Evolutionary conservation across 2,888 invertebrate genomes (phyloP).

Genomic region (Phalera bucephala): DNA sequence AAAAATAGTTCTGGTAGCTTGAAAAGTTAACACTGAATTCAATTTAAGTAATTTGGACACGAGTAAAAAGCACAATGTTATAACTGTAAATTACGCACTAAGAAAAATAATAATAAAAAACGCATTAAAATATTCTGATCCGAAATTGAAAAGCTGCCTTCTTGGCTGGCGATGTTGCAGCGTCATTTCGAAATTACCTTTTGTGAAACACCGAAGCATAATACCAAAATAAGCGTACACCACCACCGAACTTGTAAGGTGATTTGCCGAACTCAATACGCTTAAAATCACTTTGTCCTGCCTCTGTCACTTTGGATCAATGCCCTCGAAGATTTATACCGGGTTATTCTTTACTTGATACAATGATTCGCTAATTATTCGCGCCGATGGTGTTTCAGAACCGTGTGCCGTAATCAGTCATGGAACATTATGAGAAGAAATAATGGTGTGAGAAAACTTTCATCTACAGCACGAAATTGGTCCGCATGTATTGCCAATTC

Average conservation of each 20-base stretch:
- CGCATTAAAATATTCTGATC: neutral
- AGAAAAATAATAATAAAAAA: neutral
- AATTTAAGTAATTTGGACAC: too few species aligned
- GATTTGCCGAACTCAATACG: constrained; percentile 18
- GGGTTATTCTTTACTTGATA: constrained; percentile 18
- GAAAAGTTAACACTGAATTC: too few species aligned
- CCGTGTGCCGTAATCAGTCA: constrained; percentile 2
- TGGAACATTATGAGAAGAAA: constrained; percentile 3
- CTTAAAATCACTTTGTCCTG: constrained; percentile 24
- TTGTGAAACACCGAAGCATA: constrained; percentile 8
- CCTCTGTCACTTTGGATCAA: constrained; percentile 31
- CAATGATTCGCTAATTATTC: constrained; percentile 17
- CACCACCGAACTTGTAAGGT: constrained; percentile 15
- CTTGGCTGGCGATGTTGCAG: constrained; percentile 9
- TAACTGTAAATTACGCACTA: neutral
- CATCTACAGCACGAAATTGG: constrained; percentile 6
- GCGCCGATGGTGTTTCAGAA: constrained; percentile 8
- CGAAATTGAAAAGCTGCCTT: neutral
- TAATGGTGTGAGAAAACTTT: constrained; percentile 3
- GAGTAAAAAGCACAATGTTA: neutral
- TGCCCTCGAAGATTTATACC: constrained; percentile 25
- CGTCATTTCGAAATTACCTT: constrained; percentile 16
- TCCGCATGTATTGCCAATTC: too few species aligned
- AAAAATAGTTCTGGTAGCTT: too few species aligned
- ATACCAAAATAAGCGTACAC: constrained; percentile 11